phyloP scores from a whole-genome alignment of 2,113 vertebrate species.

The Zosterops pallidus region DNA sequence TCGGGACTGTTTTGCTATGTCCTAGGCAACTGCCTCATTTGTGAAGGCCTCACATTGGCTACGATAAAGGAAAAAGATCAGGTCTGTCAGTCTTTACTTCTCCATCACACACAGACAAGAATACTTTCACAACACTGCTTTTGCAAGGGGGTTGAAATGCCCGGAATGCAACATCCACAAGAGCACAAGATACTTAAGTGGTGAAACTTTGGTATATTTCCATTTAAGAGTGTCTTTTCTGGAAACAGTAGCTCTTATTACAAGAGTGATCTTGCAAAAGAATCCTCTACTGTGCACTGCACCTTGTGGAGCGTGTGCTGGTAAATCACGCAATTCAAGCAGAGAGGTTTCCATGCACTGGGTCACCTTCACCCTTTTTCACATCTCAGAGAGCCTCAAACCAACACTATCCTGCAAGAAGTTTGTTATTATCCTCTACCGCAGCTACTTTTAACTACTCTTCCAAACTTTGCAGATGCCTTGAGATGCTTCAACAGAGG shows the following conservation, averaged over 20 bases:
- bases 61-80: neutral
- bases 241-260: neutral
- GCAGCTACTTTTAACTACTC: neutral
- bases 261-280: neutral
- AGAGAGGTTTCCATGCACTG: neutral
- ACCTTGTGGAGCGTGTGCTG: neutral
- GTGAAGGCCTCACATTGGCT: neutral
- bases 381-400: neutral
- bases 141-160: neutral
- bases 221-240: neutral
- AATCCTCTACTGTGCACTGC: neutral
- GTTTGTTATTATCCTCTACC: neutral
- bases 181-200: neutral
- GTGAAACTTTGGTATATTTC: neutral
- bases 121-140: neutral
- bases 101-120: neutral
- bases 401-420: neutral
- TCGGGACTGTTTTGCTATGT: neutral
- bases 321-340: rapidly evolving
- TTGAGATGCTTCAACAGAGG: neutral
- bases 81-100: neutral
- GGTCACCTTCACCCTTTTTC: neutral
- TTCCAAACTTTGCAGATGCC: neutral
- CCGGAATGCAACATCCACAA: neutral
- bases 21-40: neutral